These are phyloP conservation scores for Tamandua tetradactyla DNA, from an alignment of 2,797 vertebrate species.

Conservation along the genomic window DNA sequence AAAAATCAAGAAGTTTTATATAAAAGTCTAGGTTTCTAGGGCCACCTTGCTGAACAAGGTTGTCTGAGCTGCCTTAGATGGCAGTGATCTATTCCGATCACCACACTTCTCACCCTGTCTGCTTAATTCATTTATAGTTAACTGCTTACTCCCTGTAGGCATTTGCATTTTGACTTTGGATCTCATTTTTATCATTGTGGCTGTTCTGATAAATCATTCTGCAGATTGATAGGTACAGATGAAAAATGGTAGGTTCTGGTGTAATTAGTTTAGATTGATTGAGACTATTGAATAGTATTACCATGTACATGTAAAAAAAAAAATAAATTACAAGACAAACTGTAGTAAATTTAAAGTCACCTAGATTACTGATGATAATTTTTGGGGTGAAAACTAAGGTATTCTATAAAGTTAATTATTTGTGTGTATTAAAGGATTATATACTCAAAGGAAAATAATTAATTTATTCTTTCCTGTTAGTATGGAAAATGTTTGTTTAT, in stretches of 20 bases:
- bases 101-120: background rate
- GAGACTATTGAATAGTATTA: constrained; percentile 33
- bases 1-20: background rate
- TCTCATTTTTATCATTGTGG: background rate
- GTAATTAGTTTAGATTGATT: background rate
- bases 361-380: constrained; percentile 12
- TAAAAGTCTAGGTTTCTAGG: background rate
- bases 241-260: background rate
- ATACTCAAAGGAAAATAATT: constrained; percentile 42
- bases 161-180: background rate
- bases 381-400: constrained; percentile 50
- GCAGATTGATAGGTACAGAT: background rate
- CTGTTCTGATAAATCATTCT: background rate
- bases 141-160: background rate
- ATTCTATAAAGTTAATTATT: constrained; percentile 49
- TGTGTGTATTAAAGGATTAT: background rate
- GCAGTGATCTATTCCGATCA: background rate
- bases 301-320: background rate
- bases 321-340: no score
- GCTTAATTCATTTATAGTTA: background rate
- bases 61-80: background rate
- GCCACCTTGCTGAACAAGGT: background rate
- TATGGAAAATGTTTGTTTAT: constrained; percentile 67
- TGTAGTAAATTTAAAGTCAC: constrained; percentile 43
- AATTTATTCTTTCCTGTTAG: constrained; percentile 58